Conservation (phyloP, 2,797 vertebrate species). For the Pogonophryne albipinna region DNA sequence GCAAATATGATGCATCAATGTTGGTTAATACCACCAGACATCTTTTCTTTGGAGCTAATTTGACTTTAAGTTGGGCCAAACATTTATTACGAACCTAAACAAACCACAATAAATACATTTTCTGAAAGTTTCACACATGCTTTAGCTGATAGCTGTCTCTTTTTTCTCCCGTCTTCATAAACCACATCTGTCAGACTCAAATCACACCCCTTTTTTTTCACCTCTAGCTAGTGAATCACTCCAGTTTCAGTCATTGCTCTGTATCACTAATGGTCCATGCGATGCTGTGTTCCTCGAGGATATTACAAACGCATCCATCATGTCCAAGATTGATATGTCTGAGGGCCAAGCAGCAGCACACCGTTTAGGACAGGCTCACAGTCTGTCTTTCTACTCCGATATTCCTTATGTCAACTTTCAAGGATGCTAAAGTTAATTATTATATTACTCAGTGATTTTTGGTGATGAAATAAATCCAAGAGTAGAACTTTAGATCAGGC, state of each 20-base stretch:
- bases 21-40: no score
- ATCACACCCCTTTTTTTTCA: neutral
- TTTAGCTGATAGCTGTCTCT: conserved; percentile 6
- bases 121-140: no score
- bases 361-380: neutral
- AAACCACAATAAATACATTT: no score
- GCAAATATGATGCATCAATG: no score
- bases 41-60: no score
- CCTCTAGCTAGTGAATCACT: conserved; percentile 44
- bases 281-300: conserved; percentile 29
- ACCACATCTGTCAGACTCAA: conserved; percentile 39
- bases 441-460: neutral
- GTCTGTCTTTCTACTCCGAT: conserved; percentile 7
- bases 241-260: conserved; percentile 66
- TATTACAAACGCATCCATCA: conserved; percentile 56
- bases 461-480: neutral
- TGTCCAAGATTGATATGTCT: conserved; percentile 46
- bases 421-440: neutral
- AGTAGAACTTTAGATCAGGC: neutral
- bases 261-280: conserved; percentile 72
- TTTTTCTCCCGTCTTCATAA: conserved; percentile 25
- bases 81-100: no score
- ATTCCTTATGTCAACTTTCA: conserved; percentile 7
- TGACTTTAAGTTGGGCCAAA: no score
- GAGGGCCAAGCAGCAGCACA: conserved; percentile 10